Evolutionary conservation across 2,797 vertebrate species (phyloP), one percentile per base, ranked within the genome.

Genomic region (Toxotes lorentzi): DNA sequence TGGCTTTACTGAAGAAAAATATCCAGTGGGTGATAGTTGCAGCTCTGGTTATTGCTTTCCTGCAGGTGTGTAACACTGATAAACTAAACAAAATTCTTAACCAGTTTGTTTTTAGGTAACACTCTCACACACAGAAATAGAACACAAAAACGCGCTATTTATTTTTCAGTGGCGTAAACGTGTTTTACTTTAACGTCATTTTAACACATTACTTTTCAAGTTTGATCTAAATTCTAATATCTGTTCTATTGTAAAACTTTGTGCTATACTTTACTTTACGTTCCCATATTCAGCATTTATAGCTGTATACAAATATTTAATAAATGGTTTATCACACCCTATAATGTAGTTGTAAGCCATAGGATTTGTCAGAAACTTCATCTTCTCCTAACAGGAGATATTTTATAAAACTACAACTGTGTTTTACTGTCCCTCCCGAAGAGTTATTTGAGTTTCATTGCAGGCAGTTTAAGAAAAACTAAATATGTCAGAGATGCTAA

Each of bases 11-110:
- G 76, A 94, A 87, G 87, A 61, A 78, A 2, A 94, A 95, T 19
- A 30, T 95, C 17, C 61, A 94, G 76, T 93, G 96, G 88, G 82
- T 97, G 70, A 96, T 96, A 0, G 91, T 95, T 0, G 96, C 92
- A 35, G 96, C 96, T 2, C 82, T 98, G 43, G 95, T 97, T 17
- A 96, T 99, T 50, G 97, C 97, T 2, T 92, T 96, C 86, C 90
- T 99, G 32, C 96, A 98, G 96, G 97, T 98, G 86, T 76, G 88
- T 95, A 74, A 90, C 59, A 38, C 51, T 1, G 34, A 30, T 32
- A 45, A 35, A 32, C 7, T 34, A 54, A 59, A 35, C 4, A 13
- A 17, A 35, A 35, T 35, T 35, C 35, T 30, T 30, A 30, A 30
- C 27, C 27, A 30, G 27, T 30, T 30, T 30, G 27, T 30, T 4